Base-by-base conservation (phyloP, 2,113 vertebrate genomes). In the Oreotrochilus melanogaster region DNA sequence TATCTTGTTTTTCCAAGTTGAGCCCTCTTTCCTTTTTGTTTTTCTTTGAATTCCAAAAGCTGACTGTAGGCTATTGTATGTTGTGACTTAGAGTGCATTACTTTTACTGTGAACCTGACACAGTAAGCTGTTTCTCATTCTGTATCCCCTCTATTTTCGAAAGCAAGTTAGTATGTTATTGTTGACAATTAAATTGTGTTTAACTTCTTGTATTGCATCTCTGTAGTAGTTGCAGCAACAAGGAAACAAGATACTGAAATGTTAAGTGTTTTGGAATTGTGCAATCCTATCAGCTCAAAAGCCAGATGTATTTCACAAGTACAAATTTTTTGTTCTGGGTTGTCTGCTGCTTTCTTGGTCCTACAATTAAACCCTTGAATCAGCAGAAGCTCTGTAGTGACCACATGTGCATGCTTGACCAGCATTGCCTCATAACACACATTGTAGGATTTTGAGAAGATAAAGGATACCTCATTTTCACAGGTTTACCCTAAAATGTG, bases 371-470 rank as follows among this genome's bases (percentile, higher is more conserved):
- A 11, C 23, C 16, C 24, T 28, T 25, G 23, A 31, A 43, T 69
- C 31, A 37, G 53, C 76, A 87, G 43, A 42, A 73, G 23, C 10
- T 35, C 47, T 23, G 28, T 14, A 18, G 23, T n/a, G 11, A n/a
- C 23, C 13, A 17, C 11, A 0, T 13, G 37, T 19, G 13, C 1
- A 0, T 31, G 22, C 35, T 76, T 60, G 48, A 69, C 14, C 31
- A 65, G 25, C 33, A 10, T 8, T 31, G 37, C 12, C 48, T 17
- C 22, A 1, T 9, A 62, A 54, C 5, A 19, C 2, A 1, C 1
- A 1, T 1, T 31, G 4, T 47, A 14, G 11, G 25, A 51, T 80
- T 92, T 69, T n/a, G 45, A 37, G 65, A 58, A 45, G 61, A 48
- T 5, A 11, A 10, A 42, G 39, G 5, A 12, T n/a, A 30, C 7